Evolutionary conservation across 2,797 vertebrate species (phyloP), one percentile per base, ranked within the genome.

Genomic region (Bradypodion ventrale): DNA sequence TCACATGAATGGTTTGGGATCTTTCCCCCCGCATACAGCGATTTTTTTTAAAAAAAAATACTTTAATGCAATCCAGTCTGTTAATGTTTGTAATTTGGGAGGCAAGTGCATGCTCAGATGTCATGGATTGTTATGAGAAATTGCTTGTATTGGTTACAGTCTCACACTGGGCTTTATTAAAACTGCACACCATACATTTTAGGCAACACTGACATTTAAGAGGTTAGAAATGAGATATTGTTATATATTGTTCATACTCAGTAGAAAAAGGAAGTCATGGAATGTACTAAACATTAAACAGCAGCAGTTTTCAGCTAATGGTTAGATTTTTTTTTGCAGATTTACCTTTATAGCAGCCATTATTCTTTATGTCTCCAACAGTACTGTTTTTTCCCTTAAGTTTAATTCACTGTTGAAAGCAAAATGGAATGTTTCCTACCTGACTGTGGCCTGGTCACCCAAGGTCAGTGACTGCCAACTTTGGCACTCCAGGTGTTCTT

Each of bases 231-330:
- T 65, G 21, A 74, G 29, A 74, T 63, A 32, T 35, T 16, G 7
- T 59, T 12, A 63, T 74, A 46, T 78, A 46, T n/a, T 93, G 40
- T 73, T 37, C 93, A 82, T 44, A 35, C 7, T 65, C n/a, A 37
- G 29, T 25, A 70, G 42, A 52, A 49, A 72, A 21, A 75, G 52
- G 56, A 82, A 82, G 29, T 40, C 7, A 12, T 27, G 21, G 13
- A 63, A 62, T 2, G 6, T 72, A 59, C 27, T 25, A 74, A 35
- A 25, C n/a, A 37, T 74, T 74, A 35, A n/a, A 63, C 59, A 63
- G 70, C 59, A 74, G 59, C 29, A 74, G 7, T 74, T 74, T 82
- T 16, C 63, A 68, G n/a, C 40, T 27, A 16, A n/a, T 49, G 7
- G n/a, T n/a, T n/a, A n/a, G n/a, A n/a, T n/a, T n/a, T n/a, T n/a